A percentile compares a stretch with the other conserved stretches of the same genome.
These are phyloP conservation scores for Chanos chanos DNA, from an alignment of 2,797 vertebrate species.

Conservation along the genomic window DNA sequence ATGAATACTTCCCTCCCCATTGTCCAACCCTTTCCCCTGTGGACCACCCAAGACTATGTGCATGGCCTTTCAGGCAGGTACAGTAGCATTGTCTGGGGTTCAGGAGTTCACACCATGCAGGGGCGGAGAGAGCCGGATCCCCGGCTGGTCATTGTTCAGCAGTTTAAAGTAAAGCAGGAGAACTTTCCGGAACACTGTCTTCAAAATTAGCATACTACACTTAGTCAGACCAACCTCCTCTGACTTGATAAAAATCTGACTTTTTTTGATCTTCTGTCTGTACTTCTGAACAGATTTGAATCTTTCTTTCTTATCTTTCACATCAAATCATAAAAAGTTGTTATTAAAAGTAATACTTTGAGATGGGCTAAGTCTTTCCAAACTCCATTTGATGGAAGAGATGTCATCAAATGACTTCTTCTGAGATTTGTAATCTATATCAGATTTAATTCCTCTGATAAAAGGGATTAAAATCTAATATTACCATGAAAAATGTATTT, in stretches of 20 bases:
- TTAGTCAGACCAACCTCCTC: conserved; percentile 30
- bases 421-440: too few species aligned
- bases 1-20: conserved; percentile 52
- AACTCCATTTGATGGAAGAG: too few species aligned
- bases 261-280: conserved; percentile 20
- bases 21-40: conserved; percentile 39
- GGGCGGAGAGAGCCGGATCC: conserved; percentile 41
- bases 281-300: conserved; percentile 18
- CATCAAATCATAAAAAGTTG: too few species aligned
- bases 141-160: conserved; percentile 23
- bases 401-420: too few species aligned
- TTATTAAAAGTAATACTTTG: too few species aligned
- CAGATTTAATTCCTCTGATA: too few species aligned
- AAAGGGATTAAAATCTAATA: too few species aligned
- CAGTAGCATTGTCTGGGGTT: conserved; percentile 46
- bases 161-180: conserved; percentile 25
- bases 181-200: conserved; percentile 27
- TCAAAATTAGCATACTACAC: conserved; percentile 32
- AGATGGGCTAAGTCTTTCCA: too few species aligned
- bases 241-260: conserved; percentile 26
- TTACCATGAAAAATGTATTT: too few species aligned
- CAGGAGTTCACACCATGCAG: conserved; percentile 55
- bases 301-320: conserved; percentile 20
- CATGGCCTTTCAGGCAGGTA: conserved; percentile 52
- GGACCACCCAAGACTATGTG: conserved; percentile 59